phyloP scores from a whole-genome alignment of 2,888 invertebrate species.

The Arenicola marina region DNA sequence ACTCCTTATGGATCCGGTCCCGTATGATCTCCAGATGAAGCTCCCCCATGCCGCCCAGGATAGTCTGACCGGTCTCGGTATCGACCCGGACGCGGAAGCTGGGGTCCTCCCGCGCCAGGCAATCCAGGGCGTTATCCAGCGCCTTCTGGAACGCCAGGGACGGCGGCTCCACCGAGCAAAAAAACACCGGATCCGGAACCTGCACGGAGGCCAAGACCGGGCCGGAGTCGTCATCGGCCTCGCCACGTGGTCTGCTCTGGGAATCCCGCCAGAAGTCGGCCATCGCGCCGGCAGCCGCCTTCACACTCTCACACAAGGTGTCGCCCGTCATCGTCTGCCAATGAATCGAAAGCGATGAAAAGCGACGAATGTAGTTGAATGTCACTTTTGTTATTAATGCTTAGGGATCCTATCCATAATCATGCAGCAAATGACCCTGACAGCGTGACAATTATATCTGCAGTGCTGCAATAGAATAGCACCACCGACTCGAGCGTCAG shows the following conservation, averaged over 20 bases:
- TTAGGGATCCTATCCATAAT: too few species aligned
- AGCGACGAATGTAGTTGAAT: too few species aligned
- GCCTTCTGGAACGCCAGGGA: constrained; percentile 75
- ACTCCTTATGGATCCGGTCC: constrained; percentile 84
- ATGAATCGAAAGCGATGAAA: too few species aligned
- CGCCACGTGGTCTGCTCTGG: too few species aligned
- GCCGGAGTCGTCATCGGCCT: background rate
- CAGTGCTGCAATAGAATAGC: too few species aligned
- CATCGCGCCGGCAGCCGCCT: constrained; percentile 5
- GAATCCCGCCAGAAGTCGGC: background rate
- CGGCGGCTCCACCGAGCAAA: constrained; percentile 93
- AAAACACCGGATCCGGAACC: constrained; percentile 93
- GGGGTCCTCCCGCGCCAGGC: constrained; percentile 88
- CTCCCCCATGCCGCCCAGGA: constrained; percentile 82
- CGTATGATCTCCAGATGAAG: constrained; percentile 91
- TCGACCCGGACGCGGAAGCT: constrained; percentile 71
- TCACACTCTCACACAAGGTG: constrained; percentile 57
- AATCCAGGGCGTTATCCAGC: constrained; percentile 79
- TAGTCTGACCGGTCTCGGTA: constrained; percentile 82
- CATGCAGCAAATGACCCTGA: too few species aligned
- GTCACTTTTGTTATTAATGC: too few species aligned
- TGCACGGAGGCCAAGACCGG: constrained; percentile 67
- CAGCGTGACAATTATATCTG: too few species aligned
- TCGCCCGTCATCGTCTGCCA: constrained; percentile 66
- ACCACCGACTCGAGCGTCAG: too few species aligned